phyloP scores from a whole-genome alignment of 1,140 invertebrate genomes.

The Heliconius himera region DNA sequence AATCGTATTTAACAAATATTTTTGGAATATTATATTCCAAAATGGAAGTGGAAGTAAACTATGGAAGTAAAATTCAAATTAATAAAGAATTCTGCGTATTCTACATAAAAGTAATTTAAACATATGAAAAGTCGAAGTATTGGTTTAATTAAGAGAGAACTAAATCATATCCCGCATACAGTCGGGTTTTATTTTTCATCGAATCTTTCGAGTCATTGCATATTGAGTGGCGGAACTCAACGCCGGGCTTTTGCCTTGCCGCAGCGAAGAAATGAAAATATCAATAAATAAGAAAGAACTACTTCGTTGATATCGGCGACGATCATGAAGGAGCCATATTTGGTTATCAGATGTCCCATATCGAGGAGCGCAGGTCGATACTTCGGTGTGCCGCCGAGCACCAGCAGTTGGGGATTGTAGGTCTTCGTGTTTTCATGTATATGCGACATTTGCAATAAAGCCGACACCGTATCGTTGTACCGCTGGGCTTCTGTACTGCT shows the following conservation, averaged over 20 bases:
- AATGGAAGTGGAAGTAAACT: too few relatives aligned
- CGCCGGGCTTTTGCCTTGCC: too few relatives aligned
- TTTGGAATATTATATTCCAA: too few relatives aligned
- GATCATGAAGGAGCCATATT: conserved; percentile 93
- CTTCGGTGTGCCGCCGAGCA: conserved; percentile 90
- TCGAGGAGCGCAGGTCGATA: conserved; percentile 91
- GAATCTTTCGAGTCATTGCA: too few relatives aligned
- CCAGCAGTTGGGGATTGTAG: conserved; percentile 93
- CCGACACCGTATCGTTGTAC: conserved; percentile 85
- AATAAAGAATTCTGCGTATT: too few relatives aligned
- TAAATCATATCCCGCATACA: too few relatives aligned
- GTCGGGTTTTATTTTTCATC: too few relatives aligned
- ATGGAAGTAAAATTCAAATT: neutral
- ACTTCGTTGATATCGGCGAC: conserved; percentile 92
- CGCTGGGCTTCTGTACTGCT: conserved; percentile 96
- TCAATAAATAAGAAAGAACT: neutral
- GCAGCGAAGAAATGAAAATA: too few relatives aligned
- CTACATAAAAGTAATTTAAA: neutral
- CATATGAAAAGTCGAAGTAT: too few relatives aligned
- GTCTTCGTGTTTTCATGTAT: conserved; percentile 94
- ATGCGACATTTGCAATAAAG: conserved; percentile 89
- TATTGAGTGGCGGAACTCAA: too few relatives aligned
- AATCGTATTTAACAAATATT: neutral
- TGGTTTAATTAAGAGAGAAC: too few relatives aligned
- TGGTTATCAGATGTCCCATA: conserved; percentile 93